phyloP scores from a whole-genome alignment of 2,888 invertebrate genomes.

The Papilio protenor region DNA sequence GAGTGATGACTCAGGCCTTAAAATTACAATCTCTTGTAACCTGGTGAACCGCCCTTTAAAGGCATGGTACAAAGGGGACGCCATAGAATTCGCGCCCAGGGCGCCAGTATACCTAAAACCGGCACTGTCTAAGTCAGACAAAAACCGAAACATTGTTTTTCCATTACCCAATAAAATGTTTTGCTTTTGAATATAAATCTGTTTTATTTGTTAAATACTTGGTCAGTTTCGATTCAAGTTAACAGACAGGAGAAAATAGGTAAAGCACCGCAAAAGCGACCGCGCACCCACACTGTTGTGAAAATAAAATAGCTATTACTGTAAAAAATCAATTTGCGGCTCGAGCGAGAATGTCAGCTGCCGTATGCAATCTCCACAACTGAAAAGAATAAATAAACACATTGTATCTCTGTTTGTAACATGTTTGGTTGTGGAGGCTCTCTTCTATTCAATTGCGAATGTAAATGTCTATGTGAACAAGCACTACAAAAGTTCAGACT shows the following conservation, averaged over 20 bases:
- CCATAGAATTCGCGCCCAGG: too few species aligned
- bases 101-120: too few species aligned
- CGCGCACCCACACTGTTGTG: conserved; percentile 5
- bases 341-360: conserved; percentile 29
- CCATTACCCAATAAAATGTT: neutral
- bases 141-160: too few species aligned
- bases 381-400: conserved; percentile 39
- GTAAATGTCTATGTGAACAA: conserved; percentile 17
- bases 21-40: too few species aligned
- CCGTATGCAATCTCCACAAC: conserved; percentile 29
- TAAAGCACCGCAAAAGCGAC: neutral
- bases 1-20: too few species aligned
- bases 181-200: neutral
- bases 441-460: conserved; percentile 25
- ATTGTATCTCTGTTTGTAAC: conserved; percentile 32
- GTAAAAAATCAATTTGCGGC: conserved; percentile 32
- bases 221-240: neutral
- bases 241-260: conserved; percentile 11
- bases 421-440: conserved; percentile 3
- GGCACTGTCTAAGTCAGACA: too few species aligned
- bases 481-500: conserved; percentile 24
- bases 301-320: conserved; percentile 33
- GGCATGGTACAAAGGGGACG: too few species aligned
- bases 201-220: neutral
- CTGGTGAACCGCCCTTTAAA: too few species aligned